Evolutionary conservation across 2,113 vertebrate genomes (phyloP).

Genomic region (Bujurquina vittata): DNA sequence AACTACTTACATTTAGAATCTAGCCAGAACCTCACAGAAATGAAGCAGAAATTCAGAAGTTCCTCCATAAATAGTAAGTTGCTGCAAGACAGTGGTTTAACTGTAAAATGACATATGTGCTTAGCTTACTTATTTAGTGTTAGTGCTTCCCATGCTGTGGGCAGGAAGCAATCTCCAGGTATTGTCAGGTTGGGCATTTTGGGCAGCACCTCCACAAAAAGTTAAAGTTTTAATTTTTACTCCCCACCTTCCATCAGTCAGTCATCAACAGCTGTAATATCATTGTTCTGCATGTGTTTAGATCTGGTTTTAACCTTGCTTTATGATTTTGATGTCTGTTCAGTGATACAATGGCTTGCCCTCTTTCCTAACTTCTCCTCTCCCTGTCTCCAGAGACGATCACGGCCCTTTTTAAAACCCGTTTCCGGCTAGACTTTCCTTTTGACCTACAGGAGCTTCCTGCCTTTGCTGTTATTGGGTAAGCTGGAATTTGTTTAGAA

Average conservation of each 20-base stretch:
- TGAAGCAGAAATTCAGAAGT: too few species aligned
- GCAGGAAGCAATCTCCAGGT: not conserved
- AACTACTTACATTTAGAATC: too few species aligned
- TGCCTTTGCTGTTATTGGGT: constrained; percentile 97
- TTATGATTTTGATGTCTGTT: not conserved
- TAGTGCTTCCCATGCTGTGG: too few species aligned
- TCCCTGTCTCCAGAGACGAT: constrained; percentile 88
- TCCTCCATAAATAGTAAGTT: too few species aligned
- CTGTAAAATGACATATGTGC: too few species aligned
- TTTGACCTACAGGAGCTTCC: constrained; percentile 98
- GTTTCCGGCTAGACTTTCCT: constrained; percentile 95
- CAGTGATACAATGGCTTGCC: not conserved
- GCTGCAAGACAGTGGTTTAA: too few species aligned
- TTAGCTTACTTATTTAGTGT: too few species aligned
- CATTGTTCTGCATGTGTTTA: not conserved
- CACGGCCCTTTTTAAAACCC: constrained; percentile 96
- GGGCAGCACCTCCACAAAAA: not conserved
- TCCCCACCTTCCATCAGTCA: not conserved
- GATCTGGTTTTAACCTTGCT: not conserved
- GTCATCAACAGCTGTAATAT: not conserved
- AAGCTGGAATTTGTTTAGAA: constrained; percentile 12
- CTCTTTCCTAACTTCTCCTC: not conserved
- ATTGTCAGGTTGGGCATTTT: not conserved
- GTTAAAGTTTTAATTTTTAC: not conserved
- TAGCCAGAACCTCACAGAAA: too few species aligned